Conservation (phyloP, 2,888 invertebrate species). For the Xiphydria camelus region DNA sequence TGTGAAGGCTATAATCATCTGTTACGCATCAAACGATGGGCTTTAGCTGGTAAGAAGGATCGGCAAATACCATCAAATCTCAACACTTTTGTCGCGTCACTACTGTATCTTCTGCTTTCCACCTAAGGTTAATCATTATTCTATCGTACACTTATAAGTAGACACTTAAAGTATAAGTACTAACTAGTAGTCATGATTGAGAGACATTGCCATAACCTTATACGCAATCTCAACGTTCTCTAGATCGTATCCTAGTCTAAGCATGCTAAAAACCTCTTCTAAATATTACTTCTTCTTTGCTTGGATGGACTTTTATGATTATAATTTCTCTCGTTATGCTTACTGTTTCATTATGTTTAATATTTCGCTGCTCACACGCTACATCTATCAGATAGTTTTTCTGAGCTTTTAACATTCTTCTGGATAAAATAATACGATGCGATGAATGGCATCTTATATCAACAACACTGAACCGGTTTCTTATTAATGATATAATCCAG, state of each 20-base stretch:
- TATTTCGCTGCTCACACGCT: background rate
- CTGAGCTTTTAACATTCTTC: background rate
- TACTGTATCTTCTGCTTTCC: too few relatives aligned
- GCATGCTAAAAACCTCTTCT: constrained; percentile 6
- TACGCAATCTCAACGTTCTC: constrained; percentile 5
- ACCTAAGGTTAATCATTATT: too few relatives aligned
- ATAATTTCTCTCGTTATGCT: constrained; percentile 11
- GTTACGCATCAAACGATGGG: too few relatives aligned
- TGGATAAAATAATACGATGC: background rate
- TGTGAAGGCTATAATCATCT: background rate
- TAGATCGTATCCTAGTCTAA: constrained; percentile 9
- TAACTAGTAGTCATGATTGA: constrained; percentile 8
- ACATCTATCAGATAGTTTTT: background rate
- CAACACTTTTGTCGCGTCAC: too few relatives aligned
- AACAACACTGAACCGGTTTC: too few relatives aligned
- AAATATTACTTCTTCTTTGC: constrained; percentile 14
- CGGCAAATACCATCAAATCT: too few relatives aligned
- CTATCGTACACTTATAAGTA: too few relatives aligned
- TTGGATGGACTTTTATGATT: constrained; percentile 28
- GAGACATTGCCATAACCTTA: constrained; percentile 5
- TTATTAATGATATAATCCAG: too few relatives aligned
- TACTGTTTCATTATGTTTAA: too few relatives aligned
- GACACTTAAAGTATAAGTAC: constrained; percentile 12
- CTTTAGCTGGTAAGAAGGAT: too few relatives aligned
- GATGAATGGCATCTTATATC: too few relatives aligned